These are phyloP conservation scores for Diachrysia chrysitis DNA, from an alignment of 2,888 invertebrate genomes.

Conservation along the genomic window DNA sequence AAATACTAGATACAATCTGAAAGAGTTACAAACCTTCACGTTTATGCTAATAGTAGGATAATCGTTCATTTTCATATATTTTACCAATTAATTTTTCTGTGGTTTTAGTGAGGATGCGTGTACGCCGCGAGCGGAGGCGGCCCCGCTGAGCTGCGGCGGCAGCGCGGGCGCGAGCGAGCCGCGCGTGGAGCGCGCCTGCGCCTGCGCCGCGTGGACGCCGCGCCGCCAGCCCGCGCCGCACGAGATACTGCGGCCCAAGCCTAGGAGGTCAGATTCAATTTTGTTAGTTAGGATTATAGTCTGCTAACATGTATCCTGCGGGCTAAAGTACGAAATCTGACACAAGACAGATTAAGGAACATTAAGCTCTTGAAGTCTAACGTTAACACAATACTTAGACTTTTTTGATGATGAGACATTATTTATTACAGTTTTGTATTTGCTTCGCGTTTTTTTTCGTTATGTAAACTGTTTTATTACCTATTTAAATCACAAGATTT, in stretches of 20 bases:
- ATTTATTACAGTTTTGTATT: not conserved
- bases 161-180: conserved; percentile 56
- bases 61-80: not conserved
- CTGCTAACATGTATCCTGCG: not conserved
- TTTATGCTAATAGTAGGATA: no score
- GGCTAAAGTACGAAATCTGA: not conserved
- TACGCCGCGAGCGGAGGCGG: conserved; percentile 81
- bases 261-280: conserved; percentile 92
- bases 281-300: no score
- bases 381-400: no score
- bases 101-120: conserved; percentile 85
- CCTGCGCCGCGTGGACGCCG: conserved; percentile 84
- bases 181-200: conserved; percentile 76
- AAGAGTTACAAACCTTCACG: no score
- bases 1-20: no score
- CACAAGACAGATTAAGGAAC: not conserved
- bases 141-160: conserved; percentile 69
- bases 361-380: not conserved
- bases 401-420: no score
- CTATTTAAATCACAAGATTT: no score
- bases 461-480: not conserved
- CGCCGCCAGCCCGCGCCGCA: conserved; percentile 91
- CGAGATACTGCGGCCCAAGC: conserved; percentile 95
- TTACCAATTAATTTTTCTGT: no score
- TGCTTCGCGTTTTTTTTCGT: not conserved